Percentiles rank a stretch among this genome's conserved stretches.
Evolutionary conservation across 2,797 vertebrate genomes (phyloP).

Genomic region (Cyprinella venusta): DNA sequence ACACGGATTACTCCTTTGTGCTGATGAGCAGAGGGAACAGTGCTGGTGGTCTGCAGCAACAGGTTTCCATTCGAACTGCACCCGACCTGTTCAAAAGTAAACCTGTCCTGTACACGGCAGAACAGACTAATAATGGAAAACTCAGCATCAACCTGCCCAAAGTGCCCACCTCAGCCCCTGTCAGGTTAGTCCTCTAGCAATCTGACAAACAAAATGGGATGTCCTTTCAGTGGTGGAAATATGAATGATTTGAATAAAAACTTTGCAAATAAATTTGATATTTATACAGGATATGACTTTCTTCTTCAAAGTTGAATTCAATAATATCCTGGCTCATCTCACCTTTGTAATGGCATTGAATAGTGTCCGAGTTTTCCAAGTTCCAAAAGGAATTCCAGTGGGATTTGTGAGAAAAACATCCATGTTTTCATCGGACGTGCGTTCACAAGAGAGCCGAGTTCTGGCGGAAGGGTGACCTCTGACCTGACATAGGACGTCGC

Average conservation of each 20-base stretch:
- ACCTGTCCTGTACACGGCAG: slow-evolving; percentile 78
- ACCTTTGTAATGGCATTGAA: neutral
- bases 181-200: slow-evolving; percentile 80
- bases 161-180: slow-evolving; percentile 45
- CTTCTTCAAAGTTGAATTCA: neutral
- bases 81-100: slow-evolving; percentile 87
- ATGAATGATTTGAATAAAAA: neutral
- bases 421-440: too few relatives aligned
- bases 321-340: neutral
- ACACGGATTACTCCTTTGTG: slow-evolving; percentile 95
- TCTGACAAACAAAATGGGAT: neutral
- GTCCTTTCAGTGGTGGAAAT: neutral
- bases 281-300: too few relatives aligned
- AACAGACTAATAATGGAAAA: slow-evolving; percentile 81
- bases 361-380: too few relatives aligned
- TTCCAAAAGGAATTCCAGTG: neutral
- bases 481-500: neutral
- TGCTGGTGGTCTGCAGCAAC: slow-evolving; percentile 91
- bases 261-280: too few relatives aligned
- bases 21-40: slow-evolving; percentile 92
- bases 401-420: too few relatives aligned
- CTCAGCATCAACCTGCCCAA: slow-evolving; percentile 84
- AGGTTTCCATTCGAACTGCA: slow-evolving; percentile 93
- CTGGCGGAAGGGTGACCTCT: neutral
- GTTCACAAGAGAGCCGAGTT: neutral